phyloP scores from a whole-genome alignment of 2,113 vertebrate species.

The Butastur rufipennis region DNA sequence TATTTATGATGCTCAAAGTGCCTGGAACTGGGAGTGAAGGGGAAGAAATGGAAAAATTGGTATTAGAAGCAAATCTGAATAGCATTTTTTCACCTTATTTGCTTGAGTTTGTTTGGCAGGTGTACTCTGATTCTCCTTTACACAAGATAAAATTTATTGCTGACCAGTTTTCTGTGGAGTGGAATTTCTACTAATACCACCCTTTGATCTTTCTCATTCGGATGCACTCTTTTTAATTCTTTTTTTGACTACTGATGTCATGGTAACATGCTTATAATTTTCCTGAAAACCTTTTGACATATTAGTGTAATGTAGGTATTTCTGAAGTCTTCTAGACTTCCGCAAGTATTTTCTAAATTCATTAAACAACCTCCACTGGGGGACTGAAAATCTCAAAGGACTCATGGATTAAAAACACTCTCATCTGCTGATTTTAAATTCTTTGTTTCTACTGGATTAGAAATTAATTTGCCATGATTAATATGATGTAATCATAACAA shows the following conservation, averaged over 20 bases:
- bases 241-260: background rate
- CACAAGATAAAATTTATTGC: background rate
- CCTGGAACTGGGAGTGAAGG: background rate
- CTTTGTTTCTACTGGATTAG: background rate
- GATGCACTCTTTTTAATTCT: background rate
- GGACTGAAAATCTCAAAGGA: background rate
- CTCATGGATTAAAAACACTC: background rate
- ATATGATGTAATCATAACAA: too few relatives aligned
- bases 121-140: background rate
- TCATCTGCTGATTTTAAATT: background rate
- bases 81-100: background rate
- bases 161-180: background rate
- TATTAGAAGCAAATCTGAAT: background rate
- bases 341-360: background rate
- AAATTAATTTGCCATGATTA: background rate
- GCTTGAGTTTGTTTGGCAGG: background rate
- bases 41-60: background rate
- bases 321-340: background rate
- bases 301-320: background rate
- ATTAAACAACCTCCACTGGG: background rate
- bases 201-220: background rate
- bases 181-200: background rate
- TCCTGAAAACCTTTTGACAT: background rate
- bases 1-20: background rate
- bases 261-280: background rate